Evolutionary conservation across 1,140 invertebrate genomes (phyloP).

Genomic region (Mylabris phalerata): DNA sequence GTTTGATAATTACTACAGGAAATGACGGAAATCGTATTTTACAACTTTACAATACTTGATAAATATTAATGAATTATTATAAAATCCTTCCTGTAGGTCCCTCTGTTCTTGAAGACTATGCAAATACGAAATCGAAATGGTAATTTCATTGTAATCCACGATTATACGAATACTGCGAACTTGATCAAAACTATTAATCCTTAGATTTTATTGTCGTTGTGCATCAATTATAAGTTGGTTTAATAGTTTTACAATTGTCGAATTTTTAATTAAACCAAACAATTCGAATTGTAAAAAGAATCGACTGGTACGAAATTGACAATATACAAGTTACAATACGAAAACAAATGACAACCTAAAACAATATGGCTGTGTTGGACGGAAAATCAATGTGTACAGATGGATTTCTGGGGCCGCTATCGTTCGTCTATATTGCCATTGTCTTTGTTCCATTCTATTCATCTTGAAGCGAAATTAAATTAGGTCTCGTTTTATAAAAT

Average conservation of each 20-base stretch:
- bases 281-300: too few species aligned
- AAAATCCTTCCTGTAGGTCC: conserved; percentile 9
- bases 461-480: conserved; percentile 8
- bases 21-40: conserved; percentile 16
- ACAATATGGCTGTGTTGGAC: conserved; percentile 16
- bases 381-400: conserved; percentile 19
- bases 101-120: conserved; percentile 22
- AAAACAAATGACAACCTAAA: conserved; percentile 23
- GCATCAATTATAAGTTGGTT: conserved; percentile 14
- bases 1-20: conserved; percentile 10
- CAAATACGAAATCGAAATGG: conserved; percentile 29
- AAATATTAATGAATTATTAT: conserved; percentile 30
- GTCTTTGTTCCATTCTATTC: too few species aligned
- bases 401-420: conserved; percentile 4
- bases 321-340: conserved; percentile 14
- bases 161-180: conserved; percentile 20
- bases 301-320: too few species aligned
- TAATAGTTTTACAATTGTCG: too few species aligned
- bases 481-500: conserved; percentile 6
- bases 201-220: conserved; percentile 23
- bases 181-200: conserved; percentile 22
- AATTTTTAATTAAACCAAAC: too few species aligned
- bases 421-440: background rate
- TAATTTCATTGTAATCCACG: conserved; percentile 28
- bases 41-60: conserved; percentile 25